A percentile compares a stretch with the other conserved stretches of the same genome.
phyloP scores from a whole-genome alignment of 2,113 vertebrate genomes.

The Corythornis cristatus region DNA sequence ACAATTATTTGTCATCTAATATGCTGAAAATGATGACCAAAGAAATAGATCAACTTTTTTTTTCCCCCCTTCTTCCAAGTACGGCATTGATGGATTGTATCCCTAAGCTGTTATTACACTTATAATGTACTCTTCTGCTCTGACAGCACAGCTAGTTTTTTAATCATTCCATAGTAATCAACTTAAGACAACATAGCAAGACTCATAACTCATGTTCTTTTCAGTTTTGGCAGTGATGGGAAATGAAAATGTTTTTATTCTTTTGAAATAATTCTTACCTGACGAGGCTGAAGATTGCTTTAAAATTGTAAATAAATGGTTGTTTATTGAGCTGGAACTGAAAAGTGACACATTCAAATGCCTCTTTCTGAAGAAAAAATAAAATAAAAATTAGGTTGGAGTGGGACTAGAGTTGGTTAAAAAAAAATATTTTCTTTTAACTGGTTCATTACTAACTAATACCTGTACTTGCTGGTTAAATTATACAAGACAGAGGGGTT shows the following conservation, averaged over 20 bases:
- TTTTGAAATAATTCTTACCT: slow-evolving; percentile 85
- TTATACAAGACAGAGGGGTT: neutral
- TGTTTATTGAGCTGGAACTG: slow-evolving; percentile 84
- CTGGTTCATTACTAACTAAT: slow-evolving; percentile 62
- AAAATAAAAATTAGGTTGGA: slow-evolving; percentile 68
- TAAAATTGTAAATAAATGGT: slow-evolving; percentile 84
- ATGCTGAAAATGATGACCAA: slow-evolving; percentile 93
- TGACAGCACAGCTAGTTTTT: slow-evolving; percentile 88
- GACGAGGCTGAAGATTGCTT: slow-evolving; percentile 81
- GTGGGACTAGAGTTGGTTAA: slow-evolving; percentile 36
- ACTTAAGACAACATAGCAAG: slow-evolving; percentile 84
- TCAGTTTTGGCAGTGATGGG: slow-evolving; percentile 83
- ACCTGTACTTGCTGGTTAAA: neutral
- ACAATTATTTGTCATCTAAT: slow-evolving; percentile 99
- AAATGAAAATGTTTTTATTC: slow-evolving; percentile 88
- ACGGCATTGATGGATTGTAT: slow-evolving; percentile 97
- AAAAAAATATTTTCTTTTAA: slow-evolving; percentile 56
- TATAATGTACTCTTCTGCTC: slow-evolving; percentile 90
- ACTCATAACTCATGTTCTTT: slow-evolving; percentile 89
- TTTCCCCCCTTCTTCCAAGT: slow-evolving; percentile 75
- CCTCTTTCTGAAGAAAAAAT: slow-evolving; percentile 67
- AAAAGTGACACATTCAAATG: slow-evolving; percentile 83
- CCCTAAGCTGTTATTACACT: slow-evolving; percentile 98
- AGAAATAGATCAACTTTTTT: slow-evolving; percentile 89
- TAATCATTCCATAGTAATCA: slow-evolving; percentile 86